Base-by-base conservation (phyloP, 1,140 invertebrate species). In the Colletes gigas region DNA sequence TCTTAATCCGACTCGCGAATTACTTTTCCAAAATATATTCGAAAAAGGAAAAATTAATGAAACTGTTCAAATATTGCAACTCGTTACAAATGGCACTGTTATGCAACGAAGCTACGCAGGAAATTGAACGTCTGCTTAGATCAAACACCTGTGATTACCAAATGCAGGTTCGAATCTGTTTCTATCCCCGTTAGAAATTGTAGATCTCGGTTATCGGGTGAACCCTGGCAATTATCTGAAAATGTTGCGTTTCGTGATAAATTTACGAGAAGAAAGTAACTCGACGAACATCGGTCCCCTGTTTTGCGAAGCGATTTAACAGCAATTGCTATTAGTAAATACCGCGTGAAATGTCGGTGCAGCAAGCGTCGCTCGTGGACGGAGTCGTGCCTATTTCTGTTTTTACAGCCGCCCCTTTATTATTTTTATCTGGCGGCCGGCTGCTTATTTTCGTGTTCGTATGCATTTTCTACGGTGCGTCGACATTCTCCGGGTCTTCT, bases 401-500 rank as follows among this genome's bases (percentile, higher is more conserved):
- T 88, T 88, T 86, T 83, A 78, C 78, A 83, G 80, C 79, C 77
- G 75, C 67, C 78, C 60, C 77, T 87, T 73, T 87, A 91, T 89
- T 90, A 90, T 91, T 90, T 89, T 91, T 89, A 89, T 90, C 88
- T 77, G 55, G 4, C 60, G 44, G 65, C 55, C 71, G 81, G 55
- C 84, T 75, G 83, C 86, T 88, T 86, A 89, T 88, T 89, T 88
- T 85, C 79, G 85, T 87, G 83, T 86, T 85, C 85, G 73, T 89
- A 83, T 88, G 85, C 88, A 90, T 90, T 89, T 90, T 90, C 85
- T 85, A 65, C 80, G 87, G 85, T 80, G 82, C 87, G 85, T 84
- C 89, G 85, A 89, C 88, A 82, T 78, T 85, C 63, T 75, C 68
- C 68, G 66, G 41, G 10, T 50, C 83, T 74, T 47, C 83, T 85